A percentile compares a stretch with the other conserved stretches of the same genome.
Evolutionary conservation across 2,113 vertebrate genomes (phyloP).

Genomic region (Baryphthengus martii): DNA sequence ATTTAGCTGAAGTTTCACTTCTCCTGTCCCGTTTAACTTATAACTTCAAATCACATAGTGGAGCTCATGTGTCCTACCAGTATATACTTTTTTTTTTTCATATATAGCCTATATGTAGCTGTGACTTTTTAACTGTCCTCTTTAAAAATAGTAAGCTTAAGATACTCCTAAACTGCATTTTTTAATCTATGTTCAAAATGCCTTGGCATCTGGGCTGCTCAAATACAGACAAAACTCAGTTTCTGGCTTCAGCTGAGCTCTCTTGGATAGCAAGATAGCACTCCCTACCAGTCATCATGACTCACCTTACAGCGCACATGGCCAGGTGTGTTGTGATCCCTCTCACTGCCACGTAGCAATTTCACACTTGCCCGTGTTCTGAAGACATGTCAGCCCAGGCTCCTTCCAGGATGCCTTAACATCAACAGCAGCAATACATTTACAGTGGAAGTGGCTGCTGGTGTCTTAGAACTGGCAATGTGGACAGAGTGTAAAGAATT

Average conservation of each 20-base stretch:
- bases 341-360: background rate
- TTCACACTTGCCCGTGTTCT: background rate
- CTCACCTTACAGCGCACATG: too few species aligned
- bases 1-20: background rate
- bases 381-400: background rate
- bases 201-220: background rate
- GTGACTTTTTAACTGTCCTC: background rate
- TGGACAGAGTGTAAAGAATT: background rate
- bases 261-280: background rate
- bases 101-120: background rate
- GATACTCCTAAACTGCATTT: background rate
- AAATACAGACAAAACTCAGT: background rate
- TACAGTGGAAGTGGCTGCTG: fast-evolving
- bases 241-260: background rate
- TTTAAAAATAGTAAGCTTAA: background rate
- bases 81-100: background rate
- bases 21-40: background rate
- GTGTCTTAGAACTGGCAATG: background rate
- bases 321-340: background rate
- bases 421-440: background rate
- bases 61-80: background rate
- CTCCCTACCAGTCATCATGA: fast-evolving
- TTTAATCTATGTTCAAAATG: background rate
- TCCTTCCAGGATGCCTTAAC: background rate
- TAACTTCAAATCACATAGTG: background rate